Conservation (phyloP, 2,888 invertebrate species). For the Aradus depressus region DNA sequence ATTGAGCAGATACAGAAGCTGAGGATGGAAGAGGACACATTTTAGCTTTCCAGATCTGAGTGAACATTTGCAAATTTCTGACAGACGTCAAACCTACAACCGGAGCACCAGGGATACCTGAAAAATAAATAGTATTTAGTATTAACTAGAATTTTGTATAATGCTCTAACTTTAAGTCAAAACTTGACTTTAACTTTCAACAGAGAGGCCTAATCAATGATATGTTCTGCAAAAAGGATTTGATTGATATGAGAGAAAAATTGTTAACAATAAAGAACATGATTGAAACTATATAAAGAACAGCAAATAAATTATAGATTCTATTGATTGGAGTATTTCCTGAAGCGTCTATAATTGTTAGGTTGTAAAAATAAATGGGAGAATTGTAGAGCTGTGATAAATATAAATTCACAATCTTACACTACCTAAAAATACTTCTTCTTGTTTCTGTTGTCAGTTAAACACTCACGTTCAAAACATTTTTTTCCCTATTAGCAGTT, state of each 20-base stretch:
- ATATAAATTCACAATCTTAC: too few species aligned
- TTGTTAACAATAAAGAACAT: neutral
- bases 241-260: neutral
- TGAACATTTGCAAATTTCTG: slow-evolving; percentile 68
- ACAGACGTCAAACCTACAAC: slow-evolving; percentile 42
- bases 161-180: neutral
- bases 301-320: too few species aligned
- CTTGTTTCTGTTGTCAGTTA: too few species aligned
- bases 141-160: neutral
- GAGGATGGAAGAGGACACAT: slow-evolving; percentile 44
- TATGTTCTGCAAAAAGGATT: neutral
- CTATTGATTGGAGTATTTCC: too few species aligned
- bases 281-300: too few species aligned
- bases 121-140: slow-evolving; percentile 43
- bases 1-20: slow-evolving; percentile 41
- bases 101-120: slow-evolving; percentile 64
- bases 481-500: too few species aligned
- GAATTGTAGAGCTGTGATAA: too few species aligned
- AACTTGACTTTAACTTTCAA: neutral
- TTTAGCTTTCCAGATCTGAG: slow-evolving; percentile 65
- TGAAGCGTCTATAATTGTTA: too few species aligned
- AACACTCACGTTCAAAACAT: too few species aligned
- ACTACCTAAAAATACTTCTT: too few species aligned
- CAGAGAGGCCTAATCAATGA: neutral
- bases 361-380: too few species aligned